These are phyloP conservation scores for Suillia variegata DNA, from an alignment of 2,888 invertebrate species.

Conservation along the genomic window DNA sequence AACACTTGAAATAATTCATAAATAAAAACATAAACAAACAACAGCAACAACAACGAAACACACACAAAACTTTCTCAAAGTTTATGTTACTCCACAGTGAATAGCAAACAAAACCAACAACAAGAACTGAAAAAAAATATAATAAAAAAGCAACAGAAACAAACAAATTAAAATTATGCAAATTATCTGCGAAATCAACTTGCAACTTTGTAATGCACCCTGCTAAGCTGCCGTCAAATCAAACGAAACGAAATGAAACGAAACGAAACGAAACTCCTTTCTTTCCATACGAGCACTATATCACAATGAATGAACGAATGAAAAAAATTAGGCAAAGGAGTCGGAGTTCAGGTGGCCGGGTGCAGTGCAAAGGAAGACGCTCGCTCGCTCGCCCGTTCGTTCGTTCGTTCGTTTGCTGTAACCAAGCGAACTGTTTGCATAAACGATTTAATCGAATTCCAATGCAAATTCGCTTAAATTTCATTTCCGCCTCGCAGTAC, in stretches of 20 bases:
- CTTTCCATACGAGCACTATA: neutral
- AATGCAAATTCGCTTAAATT: slow-evolving; percentile 59
- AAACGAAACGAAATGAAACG: slow-evolving; percentile 49
- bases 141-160: too few relatives aligned
- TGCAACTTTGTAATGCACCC: slow-evolving; percentile 39
- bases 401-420: too few relatives aligned
- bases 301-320: neutral
- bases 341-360: neutral
- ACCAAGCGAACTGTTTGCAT: slow-evolving; percentile 51
- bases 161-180: slow-evolving; percentile 56
- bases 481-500: slow-evolving; percentile 49
- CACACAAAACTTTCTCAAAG: slow-evolving; percentile 35
- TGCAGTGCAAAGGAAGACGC: neutral
- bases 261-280: neutral
- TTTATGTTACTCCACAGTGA: slow-evolving; percentile 29
- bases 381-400: too few relatives aligned
- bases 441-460: slow-evolving; percentile 61
- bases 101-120: too few relatives aligned
- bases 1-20: slow-evolving; percentile 46
- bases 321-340: neutral
- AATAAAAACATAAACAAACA: slow-evolving; percentile 39
- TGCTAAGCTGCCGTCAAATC: slow-evolving; percentile 30
- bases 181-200: slow-evolving; percentile 46
- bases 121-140: too few relatives aligned
- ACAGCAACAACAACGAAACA: too few relatives aligned